These are phyloP conservation scores for Eretmodus cyanostictus DNA, from an alignment of 2,113 vertebrate genomes.

Conservation along the genomic window DNA sequence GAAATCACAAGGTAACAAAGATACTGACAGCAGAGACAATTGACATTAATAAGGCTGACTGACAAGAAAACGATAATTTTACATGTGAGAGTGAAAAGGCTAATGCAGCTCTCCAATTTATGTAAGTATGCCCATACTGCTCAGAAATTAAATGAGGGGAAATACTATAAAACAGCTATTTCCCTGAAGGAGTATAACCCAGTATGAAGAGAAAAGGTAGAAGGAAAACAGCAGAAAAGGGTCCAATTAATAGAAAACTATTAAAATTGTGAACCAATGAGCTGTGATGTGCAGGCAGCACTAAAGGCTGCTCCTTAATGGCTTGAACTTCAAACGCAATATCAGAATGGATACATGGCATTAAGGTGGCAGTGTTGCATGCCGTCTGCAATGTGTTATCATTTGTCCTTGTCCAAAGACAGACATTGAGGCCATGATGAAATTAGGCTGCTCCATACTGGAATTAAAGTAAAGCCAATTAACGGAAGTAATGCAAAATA, in stretches of 20 bases:
- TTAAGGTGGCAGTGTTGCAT: slow-evolving; percentile 86
- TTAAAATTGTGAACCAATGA: slow-evolving; percentile 87
- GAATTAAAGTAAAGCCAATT: slow-evolving; percentile 64
- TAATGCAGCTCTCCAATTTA: slow-evolving; percentile 37
- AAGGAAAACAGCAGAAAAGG: slow-evolving; percentile 41
- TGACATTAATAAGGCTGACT: slow-evolving; percentile 28
- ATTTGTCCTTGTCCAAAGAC: slow-evolving; percentile 88
- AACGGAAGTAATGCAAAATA: slow-evolving; percentile 39
- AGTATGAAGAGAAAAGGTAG: slow-evolving; percentile 19
- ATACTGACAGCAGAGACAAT: slow-evolving; percentile 27
- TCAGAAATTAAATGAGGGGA: slow-evolving; percentile 66
- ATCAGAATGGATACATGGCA: slow-evolving; percentile 86
- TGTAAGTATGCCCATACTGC: slow-evolving; percentile 36
- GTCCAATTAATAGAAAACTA: slow-evolving; percentile 84
- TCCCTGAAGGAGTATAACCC: slow-evolving; percentile 65
- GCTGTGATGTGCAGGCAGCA: slow-evolving; percentile 77
- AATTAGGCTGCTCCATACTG: slow-evolving; percentile 70
- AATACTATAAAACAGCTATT: slow-evolving; percentile 65
- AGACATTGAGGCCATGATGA: slow-evolving; percentile 78
- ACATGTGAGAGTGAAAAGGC: slow-evolving; percentile 22
- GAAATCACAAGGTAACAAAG: slow-evolving; percentile 12
- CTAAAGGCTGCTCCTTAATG: slow-evolving; percentile 83
- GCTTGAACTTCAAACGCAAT: slow-evolving; percentile 81
- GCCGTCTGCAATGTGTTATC: slow-evolving; percentile 77
- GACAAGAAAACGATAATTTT: slow-evolving; percentile 31